Evolutionary conservation across 1,140 invertebrate genomes (phyloP).

Genomic region (Olivierus martensii): DNA sequence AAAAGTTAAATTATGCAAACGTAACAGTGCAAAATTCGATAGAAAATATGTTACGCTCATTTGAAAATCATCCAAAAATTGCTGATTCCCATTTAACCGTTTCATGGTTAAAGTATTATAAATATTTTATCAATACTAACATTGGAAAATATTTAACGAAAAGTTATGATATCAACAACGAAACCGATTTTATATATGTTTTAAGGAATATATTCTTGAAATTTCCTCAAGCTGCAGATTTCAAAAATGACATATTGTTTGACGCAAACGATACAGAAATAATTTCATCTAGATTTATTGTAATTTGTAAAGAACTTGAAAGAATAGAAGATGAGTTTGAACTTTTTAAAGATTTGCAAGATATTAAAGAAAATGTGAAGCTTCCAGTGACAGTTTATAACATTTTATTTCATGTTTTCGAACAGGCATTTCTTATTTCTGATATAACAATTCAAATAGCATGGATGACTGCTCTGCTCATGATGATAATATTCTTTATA

Average conservation of each 20-base stretch:
- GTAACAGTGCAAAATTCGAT: constrained; percentile 56
- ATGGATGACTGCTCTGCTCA: constrained; percentile 73
- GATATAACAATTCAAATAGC: constrained; percentile 86
- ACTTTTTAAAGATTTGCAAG: constrained; percentile 63
- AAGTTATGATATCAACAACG: constrained; percentile 55
- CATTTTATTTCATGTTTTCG: constrained; percentile 87
- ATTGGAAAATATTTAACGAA: constrained; percentile 44
- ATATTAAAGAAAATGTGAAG: constrained; percentile 57
- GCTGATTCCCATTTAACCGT: constrained; percentile 59
- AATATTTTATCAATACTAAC: constrained; percentile 59
- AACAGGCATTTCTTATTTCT: constrained; percentile 81
- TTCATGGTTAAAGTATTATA: constrained; percentile 75
- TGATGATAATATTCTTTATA: constrained; percentile 89
- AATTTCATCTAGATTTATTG: constrained; percentile 64
- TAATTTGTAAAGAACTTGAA: constrained; percentile 76
- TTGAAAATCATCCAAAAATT: constrained; percentile 70
- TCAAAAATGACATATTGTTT: constrained; percentile 69
- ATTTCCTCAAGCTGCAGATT: constrained; percentile 41
- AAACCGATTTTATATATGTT: constrained; percentile 53
- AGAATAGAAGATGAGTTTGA: constrained; percentile 79
- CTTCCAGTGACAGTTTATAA: constrained; percentile 83
- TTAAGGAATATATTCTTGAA: constrained; percentile 44
- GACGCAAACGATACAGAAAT: constrained; percentile 56
- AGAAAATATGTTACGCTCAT: constrained; percentile 57
- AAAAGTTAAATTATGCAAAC: constrained; percentile 71